A percentile compares a stretch with the other conserved stretches of the same genome.
Conservation (phyloP, 2,888 invertebrate genomes). For the Eupelmus urozonus region DNA sequence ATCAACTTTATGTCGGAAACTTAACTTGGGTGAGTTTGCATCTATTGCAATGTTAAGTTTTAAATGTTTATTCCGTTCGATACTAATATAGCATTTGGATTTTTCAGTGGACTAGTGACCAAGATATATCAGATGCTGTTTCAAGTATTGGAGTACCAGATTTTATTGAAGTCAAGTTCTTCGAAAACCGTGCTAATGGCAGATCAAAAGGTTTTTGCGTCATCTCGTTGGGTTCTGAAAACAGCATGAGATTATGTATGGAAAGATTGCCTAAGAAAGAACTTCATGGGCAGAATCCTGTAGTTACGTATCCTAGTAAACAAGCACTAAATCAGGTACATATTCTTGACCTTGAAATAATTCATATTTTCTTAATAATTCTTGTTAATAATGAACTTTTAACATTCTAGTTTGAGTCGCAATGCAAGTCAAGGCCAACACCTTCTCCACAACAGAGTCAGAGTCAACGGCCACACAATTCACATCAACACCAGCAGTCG, state of each 20-base stretch:
- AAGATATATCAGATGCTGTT: constrained; percentile 95
- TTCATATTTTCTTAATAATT: not conserved
- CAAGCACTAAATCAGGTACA: constrained; percentile 85
- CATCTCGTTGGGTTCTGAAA: constrained; percentile 94
- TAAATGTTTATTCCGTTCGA: constrained; percentile 65
- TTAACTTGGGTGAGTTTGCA: constrained; percentile 92
- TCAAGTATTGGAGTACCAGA: constrained; percentile 93
- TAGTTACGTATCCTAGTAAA: constrained; percentile 96
- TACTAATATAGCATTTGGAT: constrained; percentile 66
- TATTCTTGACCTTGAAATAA: constrained; percentile 67
- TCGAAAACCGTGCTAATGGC: constrained; percentile 98
- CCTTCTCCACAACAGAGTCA: constrained; percentile 84
- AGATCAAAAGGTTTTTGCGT: constrained; percentile 99
- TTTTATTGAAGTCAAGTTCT: constrained; percentile 98
- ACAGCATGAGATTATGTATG: constrained; percentile 92
- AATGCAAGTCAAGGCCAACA: constrained; percentile 92
- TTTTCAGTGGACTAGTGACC: constrained; percentile 97
- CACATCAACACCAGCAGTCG: constrained; percentile 78
- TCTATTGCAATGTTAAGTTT: constrained; percentile 6
- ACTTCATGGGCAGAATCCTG: constrained; percentile 95
- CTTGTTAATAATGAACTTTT: constrained; percentile 67
- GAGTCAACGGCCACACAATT: constrained; percentile 81
- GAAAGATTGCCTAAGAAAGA: constrained; percentile 97
- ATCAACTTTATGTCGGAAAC: constrained; percentile 98
- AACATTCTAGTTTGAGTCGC: constrained; percentile 88